These are phyloP conservation scores for Octonoba sinensis DNA, from an alignment of 2,888 invertebrate genomes.

Conservation along the genomic window DNA sequence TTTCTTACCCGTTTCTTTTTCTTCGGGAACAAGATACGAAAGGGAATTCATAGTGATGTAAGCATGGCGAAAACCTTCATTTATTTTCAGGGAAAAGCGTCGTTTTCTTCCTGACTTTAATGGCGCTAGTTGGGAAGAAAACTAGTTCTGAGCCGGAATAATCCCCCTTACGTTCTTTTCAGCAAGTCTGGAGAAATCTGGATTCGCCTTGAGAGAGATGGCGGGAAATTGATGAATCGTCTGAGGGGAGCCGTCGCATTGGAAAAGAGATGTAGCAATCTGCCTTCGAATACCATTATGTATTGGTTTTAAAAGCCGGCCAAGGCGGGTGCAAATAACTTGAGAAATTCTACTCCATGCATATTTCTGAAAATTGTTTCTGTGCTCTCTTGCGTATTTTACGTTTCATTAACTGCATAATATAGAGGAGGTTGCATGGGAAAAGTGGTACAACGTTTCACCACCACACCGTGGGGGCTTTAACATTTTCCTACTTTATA, in stretches of 20 bases:
- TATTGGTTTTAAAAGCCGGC: background rate
- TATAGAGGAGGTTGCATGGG: background rate
- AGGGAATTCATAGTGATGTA: constrained; percentile 18
- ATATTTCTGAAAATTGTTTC: constrained; percentile 11
- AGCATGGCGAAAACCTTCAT: constrained; percentile 32
- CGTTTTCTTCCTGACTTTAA: constrained; percentile 31
- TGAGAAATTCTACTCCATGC: background rate
- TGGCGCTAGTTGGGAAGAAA: constrained; percentile 37
- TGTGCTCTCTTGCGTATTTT: background rate
- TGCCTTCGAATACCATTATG: constrained; percentile 13
- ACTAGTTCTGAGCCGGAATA: constrained; percentile 28
- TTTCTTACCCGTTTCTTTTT: constrained; percentile 4
- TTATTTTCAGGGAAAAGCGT: constrained; percentile 39
- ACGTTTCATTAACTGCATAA: constrained; percentile 22
- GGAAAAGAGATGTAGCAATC: background rate
- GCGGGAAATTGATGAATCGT: constrained; percentile 42
- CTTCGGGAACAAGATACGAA: constrained; percentile 5
- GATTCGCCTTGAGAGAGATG: constrained; percentile 13
- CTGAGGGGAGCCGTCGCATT: background rate
- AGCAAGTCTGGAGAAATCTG: constrained; percentile 19
- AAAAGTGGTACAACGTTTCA: background rate
- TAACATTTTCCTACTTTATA: too few relatives aligned
- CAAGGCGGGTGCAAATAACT: constrained; percentile 13
- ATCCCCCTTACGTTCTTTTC: constrained; percentile 16
- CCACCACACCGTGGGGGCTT: too few relatives aligned